Conservation (phyloP, 2,888 invertebrate genomes). For the Meandrusa payeni region DNA sequence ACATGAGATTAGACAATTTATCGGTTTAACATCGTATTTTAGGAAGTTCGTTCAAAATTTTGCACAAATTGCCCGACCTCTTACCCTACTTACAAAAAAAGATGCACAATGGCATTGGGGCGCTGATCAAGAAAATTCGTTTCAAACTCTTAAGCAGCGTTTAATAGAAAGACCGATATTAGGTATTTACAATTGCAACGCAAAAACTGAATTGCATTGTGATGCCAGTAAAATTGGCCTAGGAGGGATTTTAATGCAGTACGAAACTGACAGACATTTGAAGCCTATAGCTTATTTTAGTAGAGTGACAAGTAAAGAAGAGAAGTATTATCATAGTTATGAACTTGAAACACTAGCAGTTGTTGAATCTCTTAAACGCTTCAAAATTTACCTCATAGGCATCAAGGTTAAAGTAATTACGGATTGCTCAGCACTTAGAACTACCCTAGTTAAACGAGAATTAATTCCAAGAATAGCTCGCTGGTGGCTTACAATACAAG, state of each 20-base stretch:
- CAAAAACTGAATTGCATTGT: conserved; percentile 39
- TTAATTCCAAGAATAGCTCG: conserved; percentile 35
- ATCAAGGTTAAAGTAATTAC: conserved; percentile 27
- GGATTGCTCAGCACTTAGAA: conserved; percentile 39
- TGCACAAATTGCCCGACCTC: conserved; percentile 23
- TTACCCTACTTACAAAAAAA: conserved; percentile 26
- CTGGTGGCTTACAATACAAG: conserved; percentile 38
- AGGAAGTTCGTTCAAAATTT: conserved; percentile 27
- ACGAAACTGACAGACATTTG: conserved; percentile 11
- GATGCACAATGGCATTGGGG: conserved; percentile 29
- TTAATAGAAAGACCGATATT: conserved; percentile 27
- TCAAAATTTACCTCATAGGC: conserved; percentile 21
- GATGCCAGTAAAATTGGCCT: conserved; percentile 42
- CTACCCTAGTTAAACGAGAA: conserved; percentile 34
- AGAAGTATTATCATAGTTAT: conserved; percentile 38
- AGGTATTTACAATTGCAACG: conserved; percentile 25
- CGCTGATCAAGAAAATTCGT: background rate
- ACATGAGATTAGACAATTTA: conserved; percentile 27
- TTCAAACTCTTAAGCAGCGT: conserved; percentile 7
- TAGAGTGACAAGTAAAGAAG: conserved; percentile 36
- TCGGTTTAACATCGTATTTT: conserved; percentile 29
- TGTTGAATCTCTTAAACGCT: conserved; percentile 22
- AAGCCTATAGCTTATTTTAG: conserved; percentile 38
- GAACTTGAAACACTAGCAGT: conserved; percentile 48
- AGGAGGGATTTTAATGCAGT: conserved; percentile 38